Base-by-base conservation (phyloP, 2,797 vertebrate genomes). In the Dallia pectoralis region DNA sequence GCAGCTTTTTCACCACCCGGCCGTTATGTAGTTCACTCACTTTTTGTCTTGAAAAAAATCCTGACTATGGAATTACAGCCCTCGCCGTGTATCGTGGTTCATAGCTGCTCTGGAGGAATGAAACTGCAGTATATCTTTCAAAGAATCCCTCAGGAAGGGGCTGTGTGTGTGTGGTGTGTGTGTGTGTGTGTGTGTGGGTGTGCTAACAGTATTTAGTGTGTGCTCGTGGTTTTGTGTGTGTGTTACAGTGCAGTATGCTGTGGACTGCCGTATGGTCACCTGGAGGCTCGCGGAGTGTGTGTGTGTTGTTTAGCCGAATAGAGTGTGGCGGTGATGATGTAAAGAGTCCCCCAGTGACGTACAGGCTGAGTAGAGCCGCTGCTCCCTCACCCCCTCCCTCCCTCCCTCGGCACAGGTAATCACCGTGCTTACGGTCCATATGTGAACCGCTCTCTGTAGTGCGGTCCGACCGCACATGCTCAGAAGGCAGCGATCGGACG, bases 361-460 rank as follows among this genome's bases (percentile, higher is more conserved):
- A 93, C 91, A 93, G 91, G 85, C 89, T 71, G 82, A 91, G 88
- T 89, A 81, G 88, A 87, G 87, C 63, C 67, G 27, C 1, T 77
- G 85, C 89, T 91, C 92, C 68, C 68, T 91, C 92, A 48, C 68
- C 27, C 18, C 12, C 40, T 32, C 63, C 25, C 25, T 64, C 75
- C 67, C 69, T 67, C 33, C 75, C 70, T 79, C 74, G 73, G 77
- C 91, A n/a, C 90, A 90, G 87, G 90, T 93, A 93, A 93, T 92
- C 91, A 90, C 89, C 91, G 88, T 93, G 92, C 92, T 92, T 93
- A 92, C 88, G 87, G 89, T 92, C 91, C 91, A 92, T 91, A 92
- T 93, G 91, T 91, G 90, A 92, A 88, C 85, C 78, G 85, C 89
- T 91, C 92, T 89, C 74, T 84, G 22, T 75, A 51, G 66, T 88